Base-by-base conservation (phyloP, 1,140 invertebrate species). In the Apolygus lucorum region DNA sequence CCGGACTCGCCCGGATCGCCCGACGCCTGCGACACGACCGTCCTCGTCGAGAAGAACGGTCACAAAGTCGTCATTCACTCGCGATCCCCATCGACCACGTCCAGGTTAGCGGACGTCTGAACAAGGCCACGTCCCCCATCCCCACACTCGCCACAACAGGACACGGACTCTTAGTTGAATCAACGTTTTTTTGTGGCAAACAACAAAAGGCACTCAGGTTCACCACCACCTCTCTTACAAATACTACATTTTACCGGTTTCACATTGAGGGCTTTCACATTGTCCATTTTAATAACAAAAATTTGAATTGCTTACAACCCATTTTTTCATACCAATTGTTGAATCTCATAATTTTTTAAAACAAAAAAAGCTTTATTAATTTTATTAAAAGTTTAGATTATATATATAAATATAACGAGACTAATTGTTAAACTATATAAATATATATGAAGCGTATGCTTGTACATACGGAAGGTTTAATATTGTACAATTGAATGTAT, bases 21-120 rank as follows among this genome's bases (percentile, higher is more conserved):
- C 1, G 77, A 75, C 72, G 80, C 81, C 29, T 82, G 85, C 69
- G 87, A 90, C 74, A 92, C 91, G 63, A 87, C 89, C 70, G 90
- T 92, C 72, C 81, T 92, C 74, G 87, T 91, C 69, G 88, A 90
- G 78, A 90, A 90, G 80, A 90, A 91, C 79, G 91, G 90, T 68
- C 90, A 92, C 81, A 89, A 90, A 78, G 91, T 94, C 76, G 91
- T 94, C 78, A 90, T 94, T 77, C 90, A 91, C 80, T 90, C 88
- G 77, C 86, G 89, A 75, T 92, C 90, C 77, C 88, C 89, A 72
- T 91, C 89, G 77, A 84, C 89, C 74, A 89, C 88, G 73, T 91
- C 89, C 75, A 83, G 85, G 74, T 87, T 87, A 72, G 89, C 89
- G 75, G 89, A 92, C 80, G 89, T 91, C 82, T 92, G 88, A 90